Percentiles rank a stretch among this genome's conserved stretches.
Evolutionary conservation across 1,140 invertebrate species (phyloP).

Genomic region (Thrips palmi): DNA sequence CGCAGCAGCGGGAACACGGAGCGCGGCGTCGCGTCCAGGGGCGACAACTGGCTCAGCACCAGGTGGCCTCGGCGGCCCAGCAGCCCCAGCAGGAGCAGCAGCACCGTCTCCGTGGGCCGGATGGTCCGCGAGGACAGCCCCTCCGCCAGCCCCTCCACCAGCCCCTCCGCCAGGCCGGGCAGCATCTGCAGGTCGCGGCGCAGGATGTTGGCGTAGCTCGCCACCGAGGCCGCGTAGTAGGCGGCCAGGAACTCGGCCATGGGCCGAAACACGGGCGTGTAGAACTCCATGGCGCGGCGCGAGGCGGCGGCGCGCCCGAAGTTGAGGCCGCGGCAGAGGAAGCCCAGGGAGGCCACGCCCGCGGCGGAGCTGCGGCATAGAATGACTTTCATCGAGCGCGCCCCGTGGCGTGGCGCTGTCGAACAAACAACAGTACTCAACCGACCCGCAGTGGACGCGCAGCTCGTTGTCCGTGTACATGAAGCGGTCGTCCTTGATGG

Average conservation of each 20-base stretch:
- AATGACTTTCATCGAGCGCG: constrained; percentile 11
- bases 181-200: constrained; percentile 30
- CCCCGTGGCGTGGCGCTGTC: too few species aligned
- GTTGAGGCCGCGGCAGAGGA: constrained; percentile 23
- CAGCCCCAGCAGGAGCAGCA: constrained; percentile 28
- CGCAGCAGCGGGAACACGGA: constrained; percentile 29
- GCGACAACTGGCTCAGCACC: constrained; percentile 27
- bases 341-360: constrained; percentile 26
- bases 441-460: constrained; percentile 18
- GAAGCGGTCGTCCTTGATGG: constrained; percentile 25
- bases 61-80: constrained; percentile 27
- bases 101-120: constrained; percentile 16
- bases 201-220: constrained; percentile 29
- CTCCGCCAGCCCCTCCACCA: too few species aligned
- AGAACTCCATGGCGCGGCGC: constrained; percentile 22
- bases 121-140: constrained; percentile 12
- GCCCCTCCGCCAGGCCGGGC: constrained; percentile 20
- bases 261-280: constrained; percentile 28
- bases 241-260: constrained; percentile 32
- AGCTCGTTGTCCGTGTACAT: constrained; percentile 28
- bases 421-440: too few species aligned
- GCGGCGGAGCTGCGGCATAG: constrained; percentile 21
- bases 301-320: constrained; percentile 21
- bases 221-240: constrained; percentile 31
- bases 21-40: constrained; percentile 27